Evolutionary conservation across 2,113 vertebrate species (phyloP), one percentile per base, ranked within the genome.

Genomic region (Oxyura jamaicensis): DNA sequence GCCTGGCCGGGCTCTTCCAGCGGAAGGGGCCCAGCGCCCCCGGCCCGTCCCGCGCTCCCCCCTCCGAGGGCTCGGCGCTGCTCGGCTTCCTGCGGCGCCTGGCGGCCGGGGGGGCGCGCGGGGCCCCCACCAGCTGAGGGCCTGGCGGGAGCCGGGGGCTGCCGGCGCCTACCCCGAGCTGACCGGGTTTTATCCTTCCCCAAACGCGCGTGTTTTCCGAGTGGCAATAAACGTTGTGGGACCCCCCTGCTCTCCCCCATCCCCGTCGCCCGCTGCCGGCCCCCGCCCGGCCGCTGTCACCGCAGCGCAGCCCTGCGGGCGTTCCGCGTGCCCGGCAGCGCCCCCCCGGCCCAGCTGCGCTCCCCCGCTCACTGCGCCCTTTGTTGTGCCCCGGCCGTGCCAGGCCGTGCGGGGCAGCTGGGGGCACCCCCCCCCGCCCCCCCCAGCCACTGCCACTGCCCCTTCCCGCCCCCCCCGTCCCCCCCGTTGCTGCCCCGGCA

Each of bases 131-230:
- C 13, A 77, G 44, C 44, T 77, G 74, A 77, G 58, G 20, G 28
- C 28, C 36, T 18, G n/a, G 48, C 48, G 11, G 48, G 48, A 35
- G 22, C 22, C 59, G 23, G 4, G 48, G 50, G 72, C 69, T 10
- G 39, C 48, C 39, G 3, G 18, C 18, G 33, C 28, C 10, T 4
- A 29, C 12, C 31, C 10, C 53, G 8, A 28, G 53, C 53, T 3
- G 28, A 23, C 15, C 26, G 10, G 28, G 8, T 77, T 77, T 77
- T 77, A 62, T 31, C 26, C 33, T 35, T 14, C 20, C 41, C n/a
- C 4, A 0, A 2, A 12, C 25, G 21, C 71, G 28, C 6, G 2
- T 41, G 14, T 6, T 55, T 62, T 31, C 13, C 28, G n/a, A 29
- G n/a, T 77, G 44, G 11, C 25, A 77, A 77, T 77, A 77, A 77